Evolutionary conservation across 2,888 invertebrate species (phyloP).

Genomic region (Ichneumoninae sp.): DNA sequence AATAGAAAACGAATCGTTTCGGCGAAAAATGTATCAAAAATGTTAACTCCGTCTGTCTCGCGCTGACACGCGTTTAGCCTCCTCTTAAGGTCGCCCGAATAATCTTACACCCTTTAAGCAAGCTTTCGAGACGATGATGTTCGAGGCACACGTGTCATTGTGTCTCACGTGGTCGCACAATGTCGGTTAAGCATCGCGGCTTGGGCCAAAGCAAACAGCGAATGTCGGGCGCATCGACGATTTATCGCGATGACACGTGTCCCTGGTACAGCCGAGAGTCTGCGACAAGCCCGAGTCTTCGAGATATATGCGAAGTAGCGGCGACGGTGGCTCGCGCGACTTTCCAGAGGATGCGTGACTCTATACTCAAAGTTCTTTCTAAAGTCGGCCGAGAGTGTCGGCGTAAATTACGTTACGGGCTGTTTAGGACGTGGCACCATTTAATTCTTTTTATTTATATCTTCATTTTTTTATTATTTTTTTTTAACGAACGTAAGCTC

Average conservation of each 20-base stretch:
- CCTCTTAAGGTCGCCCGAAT: conserved; percentile 1
- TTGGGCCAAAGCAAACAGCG: conserved; percentile 81
- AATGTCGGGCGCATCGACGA: conserved; percentile 80
- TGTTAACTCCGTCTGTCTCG: too few species aligned
- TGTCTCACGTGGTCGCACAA: conserved; percentile 65
- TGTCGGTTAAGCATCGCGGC: conserved; percentile 58
- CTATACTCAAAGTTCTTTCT: conserved; percentile 61
- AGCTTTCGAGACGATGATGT: conserved; percentile 19
- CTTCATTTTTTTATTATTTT: conserved; percentile 7
- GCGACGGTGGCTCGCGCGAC: conserved; percentile 43
- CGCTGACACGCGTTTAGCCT: too few species aligned
- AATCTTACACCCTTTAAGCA: conserved; percentile 19
- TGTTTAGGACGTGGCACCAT: conserved; percentile 47
- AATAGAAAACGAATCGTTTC: too few species aligned
- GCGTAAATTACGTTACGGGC: conserved; percentile 68
- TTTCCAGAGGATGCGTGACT: conserved; percentile 65
- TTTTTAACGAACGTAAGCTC: conserved; percentile 11
- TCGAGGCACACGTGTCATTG: conserved; percentile 70
- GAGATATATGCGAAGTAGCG: conserved; percentile 45
- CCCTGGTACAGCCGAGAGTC: conserved; percentile 33
- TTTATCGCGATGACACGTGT: conserved; percentile 83
- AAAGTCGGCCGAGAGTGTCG: conserved; percentile 66
- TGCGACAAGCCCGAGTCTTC: conserved; percentile 45
- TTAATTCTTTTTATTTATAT: conserved; percentile 29
- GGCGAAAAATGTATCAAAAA: too few species aligned